These are phyloP conservation scores for Periplaneta americana DNA, from an alignment of 1,140 invertebrate genomes.

Conservation along the genomic window DNA sequence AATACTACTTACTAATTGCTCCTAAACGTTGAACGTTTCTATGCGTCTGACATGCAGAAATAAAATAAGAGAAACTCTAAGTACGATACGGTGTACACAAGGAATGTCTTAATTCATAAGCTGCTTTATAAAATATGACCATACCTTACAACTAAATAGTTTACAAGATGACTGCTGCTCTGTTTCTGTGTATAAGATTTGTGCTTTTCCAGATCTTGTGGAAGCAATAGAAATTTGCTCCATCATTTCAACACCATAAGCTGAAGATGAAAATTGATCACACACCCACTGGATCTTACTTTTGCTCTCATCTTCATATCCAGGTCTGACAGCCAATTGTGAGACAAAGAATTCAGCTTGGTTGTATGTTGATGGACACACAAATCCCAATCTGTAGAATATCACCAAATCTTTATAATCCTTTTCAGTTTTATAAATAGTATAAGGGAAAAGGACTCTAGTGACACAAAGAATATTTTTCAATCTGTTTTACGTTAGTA, in stretches of 20 bases:
- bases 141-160: no score
- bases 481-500: not conserved
- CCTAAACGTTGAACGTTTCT: no score
- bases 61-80: no score
- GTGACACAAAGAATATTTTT: not conserved
- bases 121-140: not conserved
- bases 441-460: no score
- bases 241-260: constrained; percentile 28
- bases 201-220: no score
- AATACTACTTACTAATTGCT: no score
- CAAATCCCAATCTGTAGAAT: constrained; percentile 45
- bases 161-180: no score
- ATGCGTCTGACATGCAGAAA: no score
- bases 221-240: not conserved
- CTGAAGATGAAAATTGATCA: constrained; percentile 43
- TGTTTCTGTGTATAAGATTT: not conserved
- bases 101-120: no score
- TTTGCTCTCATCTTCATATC: constrained; percentile 41
- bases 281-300: constrained; percentile 35
- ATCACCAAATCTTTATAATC: not conserved
- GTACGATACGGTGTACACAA: no score
- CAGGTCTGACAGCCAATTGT: constrained; percentile 51
- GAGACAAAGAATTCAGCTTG: constrained; percentile 66
- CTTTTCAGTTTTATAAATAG: no score
- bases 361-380: constrained; percentile 61